phyloP scores from a whole-genome alignment of 2,797 vertebrate genomes.

The Erethizon dorsatum region DNA sequence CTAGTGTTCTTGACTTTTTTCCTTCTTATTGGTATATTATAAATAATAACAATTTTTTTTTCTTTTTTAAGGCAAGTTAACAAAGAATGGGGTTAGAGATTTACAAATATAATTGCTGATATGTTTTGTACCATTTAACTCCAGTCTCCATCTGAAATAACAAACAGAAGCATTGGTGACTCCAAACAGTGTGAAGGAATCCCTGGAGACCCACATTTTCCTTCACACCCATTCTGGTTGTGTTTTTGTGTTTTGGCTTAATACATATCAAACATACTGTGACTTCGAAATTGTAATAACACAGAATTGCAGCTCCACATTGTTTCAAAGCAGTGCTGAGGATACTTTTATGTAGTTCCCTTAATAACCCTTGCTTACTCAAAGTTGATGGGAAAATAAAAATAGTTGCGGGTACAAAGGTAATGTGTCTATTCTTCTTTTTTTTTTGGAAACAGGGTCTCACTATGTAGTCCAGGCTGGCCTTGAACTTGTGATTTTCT shows the following conservation, averaged over 20 bases:
- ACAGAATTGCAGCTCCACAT: background rate
- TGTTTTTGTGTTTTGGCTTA: constrained; percentile 72
- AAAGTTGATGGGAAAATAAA: background rate
- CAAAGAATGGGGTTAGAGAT: background rate
- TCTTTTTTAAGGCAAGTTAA: constrained; percentile 25
- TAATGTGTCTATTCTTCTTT: background rate
- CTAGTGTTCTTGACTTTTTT: background rate
- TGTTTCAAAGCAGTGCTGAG: background rate
- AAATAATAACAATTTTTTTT: constrained; percentile 9
- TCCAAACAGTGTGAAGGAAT: background rate
- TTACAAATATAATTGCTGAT: background rate
- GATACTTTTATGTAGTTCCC: background rate
- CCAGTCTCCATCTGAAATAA: constrained; percentile 48
- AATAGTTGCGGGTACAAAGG: background rate
- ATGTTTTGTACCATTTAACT: constrained; percentile 1
- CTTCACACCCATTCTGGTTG: constrained; percentile 55
- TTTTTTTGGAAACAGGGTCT: background rate
- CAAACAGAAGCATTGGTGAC: background rate
- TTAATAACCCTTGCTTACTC: background rate
- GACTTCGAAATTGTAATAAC: constrained; percentile 65
- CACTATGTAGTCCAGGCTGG: background rate
- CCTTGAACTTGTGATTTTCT: background rate
- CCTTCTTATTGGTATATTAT: background rate
- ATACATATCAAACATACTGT: constrained; percentile 66
- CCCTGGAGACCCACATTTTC: constrained; percentile 58